These are phyloP conservation scores for Phortica magna DNA, from an alignment of 2,888 invertebrate genomes.

Conservation along the genomic window DNA sequence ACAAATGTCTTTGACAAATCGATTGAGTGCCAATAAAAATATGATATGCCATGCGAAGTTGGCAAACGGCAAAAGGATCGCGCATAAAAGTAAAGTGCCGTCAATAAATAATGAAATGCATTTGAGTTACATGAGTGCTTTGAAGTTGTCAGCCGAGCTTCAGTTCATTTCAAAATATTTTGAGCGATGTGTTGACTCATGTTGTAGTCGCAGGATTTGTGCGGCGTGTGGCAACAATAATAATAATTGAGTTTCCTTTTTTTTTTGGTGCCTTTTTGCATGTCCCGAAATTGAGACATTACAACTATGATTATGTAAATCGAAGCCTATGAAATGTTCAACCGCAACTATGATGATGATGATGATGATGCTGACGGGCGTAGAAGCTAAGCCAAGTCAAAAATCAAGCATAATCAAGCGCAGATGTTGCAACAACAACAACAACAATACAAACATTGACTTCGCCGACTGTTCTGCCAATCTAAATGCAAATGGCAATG, in stretches of 20 bases:
- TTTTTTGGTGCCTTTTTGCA: too few species aligned
- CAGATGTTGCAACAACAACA: conserved; percentile 56
- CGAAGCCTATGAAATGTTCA: conserved; percentile 53
- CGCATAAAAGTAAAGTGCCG: conserved; percentile 41
- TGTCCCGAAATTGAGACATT: neutral
- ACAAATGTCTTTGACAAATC: conserved; percentile 33
- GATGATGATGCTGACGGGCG: too few species aligned
- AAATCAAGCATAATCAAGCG: conserved; percentile 46
- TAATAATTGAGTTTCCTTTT: neutral
- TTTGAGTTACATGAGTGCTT: too few species aligned
- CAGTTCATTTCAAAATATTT: too few species aligned
- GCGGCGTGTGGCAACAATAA: neutral
- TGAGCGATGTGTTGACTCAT: too few species aligned
- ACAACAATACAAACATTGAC: conserved; percentile 14
- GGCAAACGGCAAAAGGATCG: conserved; percentile 29
- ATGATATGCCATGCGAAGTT: conserved; percentile 13
- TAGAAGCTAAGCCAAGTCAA: neutral
- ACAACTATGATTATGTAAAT: conserved; percentile 64
- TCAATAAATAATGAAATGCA: conserved; percentile 43
- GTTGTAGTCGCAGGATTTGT: neutral
- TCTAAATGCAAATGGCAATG: conserved; percentile 66
- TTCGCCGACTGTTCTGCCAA: conserved; percentile 40
- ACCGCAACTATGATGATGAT: neutral
- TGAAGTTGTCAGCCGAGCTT: too few species aligned
- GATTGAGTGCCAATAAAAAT: conserved; percentile 27